Evolutionary conservation across 2,888 invertebrate genomes (phyloP), one percentile per base, ranked within the genome.

Genomic region (Caenorhabditis japonica): DNA sequence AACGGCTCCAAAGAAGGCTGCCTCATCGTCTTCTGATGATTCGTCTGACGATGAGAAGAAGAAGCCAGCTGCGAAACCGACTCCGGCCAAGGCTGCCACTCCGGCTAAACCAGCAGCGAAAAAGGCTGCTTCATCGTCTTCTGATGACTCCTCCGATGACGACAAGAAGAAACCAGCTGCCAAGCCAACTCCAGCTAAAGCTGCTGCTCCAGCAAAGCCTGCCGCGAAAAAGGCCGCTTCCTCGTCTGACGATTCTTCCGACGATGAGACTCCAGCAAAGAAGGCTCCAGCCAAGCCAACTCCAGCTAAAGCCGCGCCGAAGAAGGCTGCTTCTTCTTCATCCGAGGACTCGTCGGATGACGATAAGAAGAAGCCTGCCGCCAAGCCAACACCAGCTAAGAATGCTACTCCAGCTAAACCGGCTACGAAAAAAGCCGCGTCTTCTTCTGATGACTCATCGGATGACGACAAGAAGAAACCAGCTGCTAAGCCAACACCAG

Each of bases 301-400:
- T 23, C 51, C 61, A 52, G n/a, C n/a, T n/a, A 44, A 41, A 1
- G 46, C 73, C 5, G 61, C 62, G 8, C 39, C 66, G 8, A 79
- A 79, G 59, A 75, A 77, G 60, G 68, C 75, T 12, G 74, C 64
- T 17, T 58, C 74, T 8, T 58, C 74, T 8, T 75, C 74, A 3
- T 53, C 53, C 13, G 64, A 62, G 21, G 74, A 75, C 39, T 69
- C 71, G 2, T 73, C 75, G 8, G 75, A 77, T 19, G 64, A 38
- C 17, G 51, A 30, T 36, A 71, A 56, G 23, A 71, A 56, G 23
- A 70, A 70, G 23, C 46, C 60, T 10, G 47, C 39, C 13, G 47
- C 60, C 21, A 47, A 47, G 30, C 43, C 43, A 19, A 47, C 47
- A 36, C 51, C 33, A 30, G 51, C 43, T 17, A 43, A 49, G 43